Conservation (phyloP, 2,888 invertebrate genomes). For the Diplolepis rosae region DNA sequence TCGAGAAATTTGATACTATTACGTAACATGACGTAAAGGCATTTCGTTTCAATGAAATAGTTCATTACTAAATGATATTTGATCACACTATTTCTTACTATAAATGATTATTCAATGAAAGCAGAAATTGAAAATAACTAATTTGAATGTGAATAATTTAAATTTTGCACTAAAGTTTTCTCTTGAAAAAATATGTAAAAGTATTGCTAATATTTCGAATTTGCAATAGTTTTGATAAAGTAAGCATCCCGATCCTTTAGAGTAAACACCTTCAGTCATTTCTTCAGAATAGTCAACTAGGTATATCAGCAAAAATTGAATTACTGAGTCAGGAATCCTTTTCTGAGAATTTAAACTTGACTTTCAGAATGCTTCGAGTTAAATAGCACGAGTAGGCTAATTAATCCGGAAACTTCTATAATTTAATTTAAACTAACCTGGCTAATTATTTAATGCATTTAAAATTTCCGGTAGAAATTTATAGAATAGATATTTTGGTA, state of each 20-base stretch:
- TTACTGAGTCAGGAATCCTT: conserved; percentile 4
- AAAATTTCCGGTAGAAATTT: too few relatives aligned
- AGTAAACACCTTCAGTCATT: background rate
- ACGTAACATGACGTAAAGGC: background rate
- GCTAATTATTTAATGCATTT: too few relatives aligned
- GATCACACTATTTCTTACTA: background rate
- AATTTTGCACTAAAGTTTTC: too few relatives aligned
- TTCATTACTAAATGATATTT: background rate
- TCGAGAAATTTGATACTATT: conserved; percentile 10
- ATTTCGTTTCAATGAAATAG: conserved; percentile 4
- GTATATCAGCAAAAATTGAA: conserved; percentile 18
- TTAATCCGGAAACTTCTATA: too few relatives aligned
- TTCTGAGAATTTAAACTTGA: conserved; percentile 7
- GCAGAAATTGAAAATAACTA: too few relatives aligned
- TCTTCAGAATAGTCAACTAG: background rate
- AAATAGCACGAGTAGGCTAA: background rate
- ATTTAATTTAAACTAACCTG: too few relatives aligned
- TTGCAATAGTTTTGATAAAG: too few relatives aligned
- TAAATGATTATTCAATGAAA: background rate
- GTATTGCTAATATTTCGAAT: too few relatives aligned
- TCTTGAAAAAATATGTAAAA: too few relatives aligned
- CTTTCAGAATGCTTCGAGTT: background rate
- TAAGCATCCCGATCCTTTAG: too few relatives aligned
- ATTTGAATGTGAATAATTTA: too few relatives aligned
- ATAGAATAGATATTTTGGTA: too few relatives aligned